Conservation (phyloP, 2,113 vertebrate species). For the Pycnonotus jocosus region DNA sequence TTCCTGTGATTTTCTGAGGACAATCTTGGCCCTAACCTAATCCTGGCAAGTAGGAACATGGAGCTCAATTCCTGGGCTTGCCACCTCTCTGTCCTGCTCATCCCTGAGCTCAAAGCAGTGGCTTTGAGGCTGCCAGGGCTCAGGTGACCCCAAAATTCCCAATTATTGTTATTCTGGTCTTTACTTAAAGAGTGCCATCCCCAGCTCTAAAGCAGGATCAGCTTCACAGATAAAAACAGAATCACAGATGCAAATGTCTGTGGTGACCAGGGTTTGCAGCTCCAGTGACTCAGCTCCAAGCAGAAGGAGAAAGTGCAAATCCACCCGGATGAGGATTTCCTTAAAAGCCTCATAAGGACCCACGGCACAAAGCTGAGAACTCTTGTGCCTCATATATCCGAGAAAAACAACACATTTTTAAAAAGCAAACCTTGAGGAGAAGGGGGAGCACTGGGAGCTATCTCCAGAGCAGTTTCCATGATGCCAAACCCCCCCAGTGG, state of each 20-base stretch:
- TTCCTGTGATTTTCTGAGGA: background rate
- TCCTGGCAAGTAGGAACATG: accelerated
- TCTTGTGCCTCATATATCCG: background rate
- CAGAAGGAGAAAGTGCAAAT: background rate
- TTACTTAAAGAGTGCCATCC: background rate
- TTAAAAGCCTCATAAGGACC: background rate
- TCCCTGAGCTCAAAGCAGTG: background rate
- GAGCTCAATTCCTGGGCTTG: background rate
- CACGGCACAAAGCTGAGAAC: background rate
- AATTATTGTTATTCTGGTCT: background rate
- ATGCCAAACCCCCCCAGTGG: background rate
- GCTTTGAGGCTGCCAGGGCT: background rate
- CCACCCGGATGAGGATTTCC: background rate
- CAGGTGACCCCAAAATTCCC: background rate
- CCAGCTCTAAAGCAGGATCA: background rate
- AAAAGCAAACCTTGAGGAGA: background rate
- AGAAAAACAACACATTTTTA: background rate
- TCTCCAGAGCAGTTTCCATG: background rate
- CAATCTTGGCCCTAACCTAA: background rate
- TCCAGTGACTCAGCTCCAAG: background rate
- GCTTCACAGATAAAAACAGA: background rate
- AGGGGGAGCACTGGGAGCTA: background rate
- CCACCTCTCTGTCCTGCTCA: background rate
- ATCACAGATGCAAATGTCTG: background rate
- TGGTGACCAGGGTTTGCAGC: background rate